Conservation (phyloP, 2,888 invertebrate species). For the Heliconius ethilla region DNA sequence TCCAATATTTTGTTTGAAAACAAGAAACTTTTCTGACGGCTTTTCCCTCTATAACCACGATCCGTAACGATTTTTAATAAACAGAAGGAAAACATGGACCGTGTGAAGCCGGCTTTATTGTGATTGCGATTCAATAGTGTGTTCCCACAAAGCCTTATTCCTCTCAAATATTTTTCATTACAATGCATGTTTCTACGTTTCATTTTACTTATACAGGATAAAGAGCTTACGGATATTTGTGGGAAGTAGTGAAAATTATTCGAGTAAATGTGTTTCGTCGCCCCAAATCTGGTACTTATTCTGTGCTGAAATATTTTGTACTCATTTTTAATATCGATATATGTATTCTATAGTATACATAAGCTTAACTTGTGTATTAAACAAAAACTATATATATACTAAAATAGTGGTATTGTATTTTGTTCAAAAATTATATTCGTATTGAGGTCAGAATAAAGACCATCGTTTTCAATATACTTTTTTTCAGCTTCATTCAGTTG, state of each 20-base stretch:
- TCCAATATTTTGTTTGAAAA: constrained; percentile 59
- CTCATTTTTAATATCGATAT: neutral
- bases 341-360: neutral
- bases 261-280: constrained; percentile 21
- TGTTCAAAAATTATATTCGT: neutral
- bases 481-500: no score
- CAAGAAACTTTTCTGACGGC: constrained; percentile 56
- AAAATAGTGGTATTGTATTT: neutral
- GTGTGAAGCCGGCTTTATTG: constrained; percentile 24
- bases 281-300: constrained; percentile 9
- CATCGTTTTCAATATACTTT: no score
- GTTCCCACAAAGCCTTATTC: constrained; percentile 15
- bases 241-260: constrained; percentile 15
- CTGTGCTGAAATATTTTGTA: neutral
- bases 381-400: neutral
- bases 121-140: constrained; percentile 30
- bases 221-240: constrained; percentile 22
- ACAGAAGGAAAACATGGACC: constrained; percentile 22
- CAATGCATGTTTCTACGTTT: constrained; percentile 17
- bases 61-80: constrained; percentile 35
- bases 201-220: constrained; percentile 17
- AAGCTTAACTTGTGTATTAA: neutral
- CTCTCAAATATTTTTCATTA: constrained; percentile 20
- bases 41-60: constrained; percentile 34
- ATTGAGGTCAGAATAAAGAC: no score